These are phyloP conservation scores for Chelon labrosus DNA, from an alignment of 2,797 vertebrate genomes.

Conservation along the genomic window DNA sequence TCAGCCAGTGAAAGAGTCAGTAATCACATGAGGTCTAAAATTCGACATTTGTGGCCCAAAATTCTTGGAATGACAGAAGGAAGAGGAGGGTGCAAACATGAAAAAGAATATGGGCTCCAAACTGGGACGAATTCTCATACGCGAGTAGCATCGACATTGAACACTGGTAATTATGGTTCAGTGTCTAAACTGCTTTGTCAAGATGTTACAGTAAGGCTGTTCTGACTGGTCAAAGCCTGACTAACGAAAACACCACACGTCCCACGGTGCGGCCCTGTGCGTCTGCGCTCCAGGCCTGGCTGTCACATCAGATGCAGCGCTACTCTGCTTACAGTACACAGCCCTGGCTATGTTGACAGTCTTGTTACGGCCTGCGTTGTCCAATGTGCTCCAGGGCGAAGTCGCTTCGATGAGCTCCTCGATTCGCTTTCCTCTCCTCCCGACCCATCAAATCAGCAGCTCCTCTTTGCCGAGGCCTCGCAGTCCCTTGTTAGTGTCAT, in stretches of 20 bases:
- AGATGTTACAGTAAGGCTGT: slow-evolving; percentile 2
- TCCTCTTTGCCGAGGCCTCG: background rate
- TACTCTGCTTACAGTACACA: slow-evolving; percentile 21
- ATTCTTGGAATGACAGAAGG: too few species aligned
- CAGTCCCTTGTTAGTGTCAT: slow-evolving; percentile 5
- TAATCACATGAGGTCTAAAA: too few species aligned
- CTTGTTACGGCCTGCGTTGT: slow-evolving; percentile 34
- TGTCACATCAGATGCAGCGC: slow-evolving; percentile 38
- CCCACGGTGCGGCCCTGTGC: slow-evolving; percentile 3
- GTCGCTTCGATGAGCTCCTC: background rate
- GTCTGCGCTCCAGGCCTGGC: slow-evolving; percentile 15
- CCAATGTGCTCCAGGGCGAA: slow-evolving; percentile 6
- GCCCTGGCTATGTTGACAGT: slow-evolving; percentile 30
- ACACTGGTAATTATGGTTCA: too few species aligned
- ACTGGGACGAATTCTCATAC: too few species aligned
- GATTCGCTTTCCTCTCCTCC: background rate
- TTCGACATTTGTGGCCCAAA: too few species aligned
- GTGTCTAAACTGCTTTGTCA: slow-evolving; percentile 18
- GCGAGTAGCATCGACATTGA: too few species aligned
- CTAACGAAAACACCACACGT: slow-evolving; percentile 42
- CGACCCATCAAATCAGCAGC: slow-evolving; percentile 8
- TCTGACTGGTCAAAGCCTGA: slow-evolving; percentile 7
- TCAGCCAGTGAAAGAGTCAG: too few species aligned
- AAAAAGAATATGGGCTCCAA: too few species aligned
- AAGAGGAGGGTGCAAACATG: too few species aligned